Evolutionary conservation across 2,888 invertebrate genomes (phyloP).

Genomic region (Morpho helenor): DNA sequence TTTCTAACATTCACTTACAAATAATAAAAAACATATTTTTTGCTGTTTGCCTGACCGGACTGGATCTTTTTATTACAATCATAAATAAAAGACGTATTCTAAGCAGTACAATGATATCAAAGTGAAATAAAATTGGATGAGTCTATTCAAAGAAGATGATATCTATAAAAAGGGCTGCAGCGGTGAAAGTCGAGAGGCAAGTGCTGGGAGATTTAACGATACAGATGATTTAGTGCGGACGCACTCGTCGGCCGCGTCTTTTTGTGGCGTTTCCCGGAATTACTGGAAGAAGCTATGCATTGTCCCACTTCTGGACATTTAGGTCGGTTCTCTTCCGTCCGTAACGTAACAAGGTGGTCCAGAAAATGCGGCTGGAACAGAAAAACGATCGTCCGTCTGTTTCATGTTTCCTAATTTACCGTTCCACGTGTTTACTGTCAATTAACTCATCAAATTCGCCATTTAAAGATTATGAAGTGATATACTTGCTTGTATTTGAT

Average conservation of each 20-base stretch:
- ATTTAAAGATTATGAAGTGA: no score
- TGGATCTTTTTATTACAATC: no score
- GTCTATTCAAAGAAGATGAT: slow-evolving; percentile 2
- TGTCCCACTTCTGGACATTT: slow-evolving; percentile 20
- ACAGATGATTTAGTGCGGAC: slow-evolving; percentile 19
- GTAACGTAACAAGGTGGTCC: slow-evolving; percentile 7
- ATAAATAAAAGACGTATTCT: no score
- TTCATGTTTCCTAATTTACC: slow-evolving; percentile 1
- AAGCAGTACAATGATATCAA: no score
- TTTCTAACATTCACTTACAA: no score
- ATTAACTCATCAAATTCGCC: no score
- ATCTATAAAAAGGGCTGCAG: slow-evolving; percentile 5
- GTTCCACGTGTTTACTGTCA: no score
- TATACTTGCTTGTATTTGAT: no score
- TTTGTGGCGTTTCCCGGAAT: slow-evolving; percentile 20
- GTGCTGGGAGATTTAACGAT: slow-evolving; percentile 22
- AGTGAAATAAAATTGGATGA: not conserved
- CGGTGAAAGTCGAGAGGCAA: slow-evolving; percentile 16
- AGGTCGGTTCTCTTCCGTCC: slow-evolving; percentile 22
- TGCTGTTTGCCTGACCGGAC: no score
- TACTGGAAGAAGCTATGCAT: slow-evolving; percentile 18
- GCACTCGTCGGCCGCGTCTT: slow-evolving; percentile 1
- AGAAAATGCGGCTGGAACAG: slow-evolving; percentile 10
- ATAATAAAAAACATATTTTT: no score
- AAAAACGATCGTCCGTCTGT: slow-evolving; percentile 2